These are phyloP conservation scores for Lipophrys pholis DNA, from an alignment of 2,113 vertebrate genomes.

Conservation along the genomic window DNA sequence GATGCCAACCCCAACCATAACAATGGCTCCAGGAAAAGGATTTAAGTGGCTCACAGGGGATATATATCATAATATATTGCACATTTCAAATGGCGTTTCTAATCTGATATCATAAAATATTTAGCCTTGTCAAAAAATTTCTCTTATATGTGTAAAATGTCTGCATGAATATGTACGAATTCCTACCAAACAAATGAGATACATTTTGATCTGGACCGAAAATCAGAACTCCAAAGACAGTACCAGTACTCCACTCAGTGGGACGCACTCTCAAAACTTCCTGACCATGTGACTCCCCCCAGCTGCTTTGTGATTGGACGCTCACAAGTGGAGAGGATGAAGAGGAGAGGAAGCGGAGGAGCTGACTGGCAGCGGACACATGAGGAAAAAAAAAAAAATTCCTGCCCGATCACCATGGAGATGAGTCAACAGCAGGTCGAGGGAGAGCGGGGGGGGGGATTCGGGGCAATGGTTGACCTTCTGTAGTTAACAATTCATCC, in stretches of 20 bases:
- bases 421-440: conserved; percentile 78
- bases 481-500: conserved; percentile 82
- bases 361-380: conserved; percentile 60
- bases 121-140: background rate
- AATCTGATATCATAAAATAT: background rate
- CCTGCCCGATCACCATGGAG: conserved; percentile 70
- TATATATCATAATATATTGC: conserved; percentile 18
- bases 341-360: conserved; percentile 36
- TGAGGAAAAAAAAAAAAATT: conserved; percentile 74
- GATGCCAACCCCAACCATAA: conserved; percentile 19
- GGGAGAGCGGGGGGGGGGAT: background rate
- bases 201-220: conserved; percentile 30
- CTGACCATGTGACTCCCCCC: conserved; percentile 58
- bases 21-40: conserved; percentile 29
- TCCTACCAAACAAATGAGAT: conserved; percentile 38
- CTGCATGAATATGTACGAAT: background rate
- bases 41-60: background rate
- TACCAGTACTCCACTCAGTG: conserved; percentile 26
- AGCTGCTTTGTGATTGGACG: conserved; percentile 55
- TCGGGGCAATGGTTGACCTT: conserved; percentile 73
- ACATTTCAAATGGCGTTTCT: conserved; percentile 14
- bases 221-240: conserved; percentile 38
- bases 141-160: background rate
- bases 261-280: conserved; percentile 45
- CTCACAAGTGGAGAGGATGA: conserved; percentile 30